Percentiles rank a stretch among this genome's conserved stretches.
phyloP scores from a whole-genome alignment of 1,140 invertebrate genomes.

The Cepaea nemoralis region DNA sequence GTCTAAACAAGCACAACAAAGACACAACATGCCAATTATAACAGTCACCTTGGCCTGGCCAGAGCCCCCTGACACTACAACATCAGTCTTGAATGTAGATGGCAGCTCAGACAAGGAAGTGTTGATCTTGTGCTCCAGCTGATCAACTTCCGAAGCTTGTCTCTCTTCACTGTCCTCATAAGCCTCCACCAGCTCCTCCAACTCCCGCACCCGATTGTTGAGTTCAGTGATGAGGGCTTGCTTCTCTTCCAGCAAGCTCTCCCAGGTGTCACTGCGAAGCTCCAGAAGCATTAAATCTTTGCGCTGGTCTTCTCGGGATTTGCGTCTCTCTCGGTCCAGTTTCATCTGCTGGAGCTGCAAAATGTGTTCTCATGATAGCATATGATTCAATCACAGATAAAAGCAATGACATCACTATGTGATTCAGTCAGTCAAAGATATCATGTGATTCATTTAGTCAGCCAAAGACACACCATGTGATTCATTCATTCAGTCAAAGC shows the following conservation, averaged over 20 bases:
- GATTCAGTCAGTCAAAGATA: too few relatives aligned
- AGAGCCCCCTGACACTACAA: conserved; percentile 14
- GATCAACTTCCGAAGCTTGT: conserved; percentile 44
- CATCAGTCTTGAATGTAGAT: background rate
- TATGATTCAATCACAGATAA: too few relatives aligned
- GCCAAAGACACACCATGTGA: too few relatives aligned
- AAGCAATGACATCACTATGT: too few relatives aligned
- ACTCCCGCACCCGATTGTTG: conserved; percentile 52
- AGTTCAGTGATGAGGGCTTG: conserved; percentile 53
- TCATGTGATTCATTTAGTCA: too few relatives aligned
- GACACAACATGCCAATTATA: too few relatives aligned
- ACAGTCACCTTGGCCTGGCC: background rate
- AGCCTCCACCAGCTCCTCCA: conserved; percentile 58
- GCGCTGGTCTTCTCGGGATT: conserved; percentile 58
- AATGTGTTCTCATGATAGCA: background rate
- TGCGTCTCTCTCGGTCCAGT: conserved; percentile 61
- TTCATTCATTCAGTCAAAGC: too few relatives aligned
- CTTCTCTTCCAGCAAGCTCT: conserved; percentile 58
- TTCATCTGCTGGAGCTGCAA: conserved; percentile 51
- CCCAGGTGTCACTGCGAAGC: conserved; percentile 56
- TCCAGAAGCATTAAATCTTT: conserved; percentile 56
- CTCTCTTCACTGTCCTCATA: conserved; percentile 62
- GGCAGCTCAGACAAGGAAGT: conserved; percentile 36
- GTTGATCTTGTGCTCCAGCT: conserved; percentile 51
- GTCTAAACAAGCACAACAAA: too few relatives aligned